Conservation (phyloP, 2,888 invertebrate genomes). For the Lissonota sp. region DNA sequence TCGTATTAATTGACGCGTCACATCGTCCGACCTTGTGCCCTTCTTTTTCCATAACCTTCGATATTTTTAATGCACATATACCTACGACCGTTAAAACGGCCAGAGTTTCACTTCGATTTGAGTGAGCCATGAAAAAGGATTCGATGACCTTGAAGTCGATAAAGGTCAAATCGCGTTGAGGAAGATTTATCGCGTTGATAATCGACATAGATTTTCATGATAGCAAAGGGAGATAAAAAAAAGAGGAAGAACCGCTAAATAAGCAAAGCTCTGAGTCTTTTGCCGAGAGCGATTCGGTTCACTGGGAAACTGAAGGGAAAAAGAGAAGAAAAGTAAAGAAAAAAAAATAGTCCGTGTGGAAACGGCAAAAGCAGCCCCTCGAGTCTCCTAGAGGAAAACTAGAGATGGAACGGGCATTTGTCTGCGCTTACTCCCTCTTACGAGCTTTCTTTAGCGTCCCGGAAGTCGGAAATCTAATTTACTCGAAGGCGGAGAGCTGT, state of each 20-base stretch:
- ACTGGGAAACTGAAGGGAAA: conserved; percentile 44
- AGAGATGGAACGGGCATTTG: conserved; percentile 70
- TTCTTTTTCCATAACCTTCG: not conserved
- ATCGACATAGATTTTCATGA: too few relatives aligned
- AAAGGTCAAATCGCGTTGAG: too few relatives aligned
- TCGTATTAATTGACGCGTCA: too few relatives aligned
- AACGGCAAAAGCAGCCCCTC: conserved; percentile 46
- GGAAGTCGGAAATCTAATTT: conserved; percentile 78
- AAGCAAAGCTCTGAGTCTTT: conserved; percentile 48
- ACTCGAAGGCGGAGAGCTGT: conserved; percentile 66
- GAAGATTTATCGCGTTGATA: too few relatives aligned
- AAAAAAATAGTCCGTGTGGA: conserved; percentile 36
- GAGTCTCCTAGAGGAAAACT: conserved; percentile 43
- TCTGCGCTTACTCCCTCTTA: conserved; percentile 76
- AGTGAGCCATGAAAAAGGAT: conserved; percentile 41
- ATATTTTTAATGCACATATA: conserved; percentile 13
- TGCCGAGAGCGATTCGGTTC: conserved; percentile 48
- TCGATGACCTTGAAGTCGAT: not conserved
- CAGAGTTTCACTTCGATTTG: conserved; percentile 50
- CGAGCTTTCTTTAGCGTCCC: conserved; percentile 71
- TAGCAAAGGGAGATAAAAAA: not conserved
- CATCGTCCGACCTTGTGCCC: too few relatives aligned
- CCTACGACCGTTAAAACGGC: conserved; percentile 61
- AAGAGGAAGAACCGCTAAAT: conserved; percentile 47
- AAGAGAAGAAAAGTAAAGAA: conserved; percentile 38